These are phyloP conservation scores for Amphimallon solstitiale DNA, from an alignment of 2,888 invertebrate species.

Conservation along the genomic window DNA sequence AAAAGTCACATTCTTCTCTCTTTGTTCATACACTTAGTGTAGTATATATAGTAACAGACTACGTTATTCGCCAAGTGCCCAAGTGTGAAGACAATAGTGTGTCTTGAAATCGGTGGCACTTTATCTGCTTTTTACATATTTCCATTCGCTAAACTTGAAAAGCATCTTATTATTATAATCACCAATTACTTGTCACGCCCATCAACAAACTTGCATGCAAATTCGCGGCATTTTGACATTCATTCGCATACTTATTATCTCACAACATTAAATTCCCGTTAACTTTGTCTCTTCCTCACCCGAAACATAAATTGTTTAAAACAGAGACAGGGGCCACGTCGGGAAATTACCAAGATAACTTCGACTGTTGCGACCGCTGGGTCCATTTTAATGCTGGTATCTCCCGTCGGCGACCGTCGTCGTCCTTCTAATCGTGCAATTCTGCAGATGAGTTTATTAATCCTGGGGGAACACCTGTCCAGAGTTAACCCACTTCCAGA, in stretches of 20 bases:
- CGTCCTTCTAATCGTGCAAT: slow-evolving; percentile 36
- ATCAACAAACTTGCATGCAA: too few species aligned
- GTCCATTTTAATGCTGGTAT: not conserved
- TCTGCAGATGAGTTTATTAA: slow-evolving; percentile 46
- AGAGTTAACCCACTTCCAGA: slow-evolving; percentile 45
- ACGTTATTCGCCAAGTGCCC: too few species aligned
- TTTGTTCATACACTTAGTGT: too few species aligned
- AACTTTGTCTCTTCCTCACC: not conserved
- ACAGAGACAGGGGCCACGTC: not conserved
- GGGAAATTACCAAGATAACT: slow-evolving; percentile 6
- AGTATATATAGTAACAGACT: too few species aligned
- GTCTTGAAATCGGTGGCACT: too few species aligned
- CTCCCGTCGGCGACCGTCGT: not conserved
- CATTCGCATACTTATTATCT: not conserved
- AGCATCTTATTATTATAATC: too few species aligned
- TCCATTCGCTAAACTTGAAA: too few species aligned
- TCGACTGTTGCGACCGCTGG: slow-evolving; percentile 5
- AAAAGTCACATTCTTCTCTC: too few species aligned
- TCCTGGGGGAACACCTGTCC: slow-evolving; percentile 45
- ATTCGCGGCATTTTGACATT: not conserved
- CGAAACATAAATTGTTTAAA: not conserved
- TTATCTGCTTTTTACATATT: too few species aligned
- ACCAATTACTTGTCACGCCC: too few species aligned
- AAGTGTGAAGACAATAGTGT: too few species aligned
- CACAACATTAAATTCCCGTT: slow-evolving; percentile 1